Conservation (phyloP, 2,888 invertebrate species). For the Hydropsyche betteni region DNA sequence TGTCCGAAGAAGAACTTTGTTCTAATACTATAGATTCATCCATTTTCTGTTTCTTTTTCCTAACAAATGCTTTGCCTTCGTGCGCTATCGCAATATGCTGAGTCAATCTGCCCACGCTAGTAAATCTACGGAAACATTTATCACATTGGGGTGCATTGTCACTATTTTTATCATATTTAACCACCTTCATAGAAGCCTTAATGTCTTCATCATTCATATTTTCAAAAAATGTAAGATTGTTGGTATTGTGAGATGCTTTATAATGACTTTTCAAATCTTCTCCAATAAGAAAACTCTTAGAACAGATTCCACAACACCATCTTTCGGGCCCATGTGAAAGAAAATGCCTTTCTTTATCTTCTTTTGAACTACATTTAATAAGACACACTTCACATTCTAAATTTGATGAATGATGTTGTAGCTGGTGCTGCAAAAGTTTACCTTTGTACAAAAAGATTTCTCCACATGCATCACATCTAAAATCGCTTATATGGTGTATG, state of each 20-base stretch:
- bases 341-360: conserved; percentile 20
- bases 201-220: background rate
- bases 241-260: background rate
- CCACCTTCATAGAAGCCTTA: conserved; percentile 20
- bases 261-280: conserved; percentile 1
- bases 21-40: background rate
- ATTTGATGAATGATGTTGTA: background rate
- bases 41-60: conserved; percentile 20
- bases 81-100: conserved; percentile 40
- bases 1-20: background rate
- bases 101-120: conserved; percentile 39
- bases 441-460: background rate
- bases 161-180: conserved; percentile 37
- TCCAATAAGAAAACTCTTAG: background rate
- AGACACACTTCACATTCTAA: conserved; percentile 31
- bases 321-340: background rate
- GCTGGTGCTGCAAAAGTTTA: conserved; percentile 25
- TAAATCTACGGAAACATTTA: conserved; percentile 40
- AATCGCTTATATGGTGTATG: conserved; percentile 7
- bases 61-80: conserved; percentile 25
- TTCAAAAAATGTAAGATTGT: background rate
- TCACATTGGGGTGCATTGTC: conserved; percentile 36
- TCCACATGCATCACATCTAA: conserved; percentile 18
- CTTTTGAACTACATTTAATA: background rate
- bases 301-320: background rate